Evolutionary conservation across 2,797 vertebrate species (phyloP), one percentile per base, ranked within the genome.

Genomic region (Zenarchopterus dispar): DNA sequence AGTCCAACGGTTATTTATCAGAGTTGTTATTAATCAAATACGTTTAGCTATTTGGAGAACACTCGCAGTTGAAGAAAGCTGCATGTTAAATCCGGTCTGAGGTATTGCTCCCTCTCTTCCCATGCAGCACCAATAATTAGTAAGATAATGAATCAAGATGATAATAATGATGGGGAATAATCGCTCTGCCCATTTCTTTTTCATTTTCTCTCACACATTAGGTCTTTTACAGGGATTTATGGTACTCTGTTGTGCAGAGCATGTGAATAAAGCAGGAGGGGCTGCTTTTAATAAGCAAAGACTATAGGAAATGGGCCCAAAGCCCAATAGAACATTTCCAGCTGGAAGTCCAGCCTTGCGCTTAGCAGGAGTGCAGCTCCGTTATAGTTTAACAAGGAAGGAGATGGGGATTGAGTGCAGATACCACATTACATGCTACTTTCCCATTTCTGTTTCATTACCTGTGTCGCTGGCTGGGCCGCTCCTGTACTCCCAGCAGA

Each of bases 241-340:
- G 80, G 78, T 86, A 72, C 80, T 89, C 84, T 68, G 77, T 80
- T 64, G 73, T 70, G 67, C 81, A 60, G 77, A 81, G 81, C 78
- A 83, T 87, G 88, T 79, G 88, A 90, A 88, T 89, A 83, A 88
- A 88, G 75, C 79, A 80, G 74, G 80, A 86, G 70, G 79, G 87
- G 74, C 86, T 89, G 87, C 75, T 85, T 91, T 91, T 91, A 91
- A 90, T 91, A 89, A 89, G 85, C 82, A 89, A 82, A 86, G 86
- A 91, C 89, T 89, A 90, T 88, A 92, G 88, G 76, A 90, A 89
- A 92, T 87, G 85, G 89, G 89, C 87, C 80, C 63, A 77, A 82
- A 91, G 88, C 88, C 88, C 85, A 89, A 90, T 89, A 89, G 91
- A 91, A 90, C 87, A 92, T 91, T 91, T 92, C 88, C 91, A 91